A percentile compares a stretch with the other conserved stretches of the same genome.
These are phyloP conservation scores for Meda fulgida DNA, from an alignment of 2,797 vertebrate species.

Conservation along the genomic window DNA sequence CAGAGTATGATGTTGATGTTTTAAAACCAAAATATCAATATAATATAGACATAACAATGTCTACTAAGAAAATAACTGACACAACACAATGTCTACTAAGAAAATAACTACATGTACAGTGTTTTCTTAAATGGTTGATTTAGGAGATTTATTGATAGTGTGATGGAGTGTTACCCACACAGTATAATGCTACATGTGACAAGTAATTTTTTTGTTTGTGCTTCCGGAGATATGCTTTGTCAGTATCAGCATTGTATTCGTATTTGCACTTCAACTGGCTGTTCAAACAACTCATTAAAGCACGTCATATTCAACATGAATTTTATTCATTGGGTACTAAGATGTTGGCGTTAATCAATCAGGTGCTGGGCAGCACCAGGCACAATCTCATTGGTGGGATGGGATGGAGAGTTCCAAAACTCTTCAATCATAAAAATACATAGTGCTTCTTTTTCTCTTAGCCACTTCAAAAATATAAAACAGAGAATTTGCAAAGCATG, in stretches of 20 bases:
- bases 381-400: slow-evolving; percentile 62
- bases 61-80: background rate
- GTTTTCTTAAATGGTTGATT: slow-evolving; percentile 4
- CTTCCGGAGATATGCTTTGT: slow-evolving; percentile 5
- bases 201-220: background rate
- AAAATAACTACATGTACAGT: slow-evolving; percentile 25
- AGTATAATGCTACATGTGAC: slow-evolving; percentile 25
- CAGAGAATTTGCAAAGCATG: slow-evolving; percentile 68
- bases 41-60: slow-evolving; percentile 8
- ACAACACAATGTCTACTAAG: background rate
- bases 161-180: slow-evolving; percentile 15
- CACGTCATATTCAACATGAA: slow-evolving; percentile 58
- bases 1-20: background rate
- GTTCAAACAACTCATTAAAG: slow-evolving; percentile 57
- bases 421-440: slow-evolving; percentile 70
- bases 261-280: slow-evolving; percentile 12
- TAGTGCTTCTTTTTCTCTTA: slow-evolving; percentile 66
- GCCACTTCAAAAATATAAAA: slow-evolving; percentile 66
- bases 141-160: background rate
- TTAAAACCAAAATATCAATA: background rate
- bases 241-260: background rate
- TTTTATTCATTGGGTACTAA: slow-evolving; percentile 64
- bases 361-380: slow-evolving; percentile 66
- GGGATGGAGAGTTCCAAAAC: slow-evolving; percentile 65
- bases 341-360: slow-evolving; percentile 61